Evolutionary conservation across 2,113 vertebrate genomes (phyloP).

Genomic region (Diglossa brunneiventris): DNA sequence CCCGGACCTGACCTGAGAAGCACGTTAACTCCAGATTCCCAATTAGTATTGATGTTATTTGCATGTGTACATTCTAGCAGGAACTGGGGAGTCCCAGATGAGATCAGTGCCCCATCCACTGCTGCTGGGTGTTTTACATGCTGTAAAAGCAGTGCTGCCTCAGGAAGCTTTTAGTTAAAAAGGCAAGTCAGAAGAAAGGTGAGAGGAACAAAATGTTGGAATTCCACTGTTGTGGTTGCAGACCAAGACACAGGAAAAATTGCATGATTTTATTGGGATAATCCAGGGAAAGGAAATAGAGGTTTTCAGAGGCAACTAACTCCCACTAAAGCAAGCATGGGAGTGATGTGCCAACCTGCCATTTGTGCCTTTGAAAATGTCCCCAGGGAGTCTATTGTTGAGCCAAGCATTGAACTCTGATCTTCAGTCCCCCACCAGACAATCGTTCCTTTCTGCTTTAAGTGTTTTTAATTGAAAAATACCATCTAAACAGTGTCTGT

Average conservation of each 20-base stretch:
- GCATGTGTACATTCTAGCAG: background rate
- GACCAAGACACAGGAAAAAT: background rate
- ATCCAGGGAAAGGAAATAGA: background rate
- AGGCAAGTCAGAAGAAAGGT: background rate
- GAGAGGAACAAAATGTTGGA: background rate
- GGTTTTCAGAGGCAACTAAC: slow-evolving; percentile 48
- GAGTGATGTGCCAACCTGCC: slow-evolving; percentile 65
- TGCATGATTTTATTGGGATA: background rate
- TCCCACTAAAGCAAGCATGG: slow-evolving; percentile 41
- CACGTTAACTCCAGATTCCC: background rate
- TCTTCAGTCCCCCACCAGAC: slow-evolving; percentile 47
- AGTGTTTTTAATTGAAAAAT: slow-evolving; percentile 67
- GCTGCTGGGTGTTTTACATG: background rate
- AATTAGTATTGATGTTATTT: background rate
- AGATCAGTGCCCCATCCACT: background rate
- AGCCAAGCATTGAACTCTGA: slow-evolving; percentile 60
- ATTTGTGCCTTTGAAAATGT: slow-evolving; percentile 66
- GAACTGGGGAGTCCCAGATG: background rate
- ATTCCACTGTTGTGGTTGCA: background rate
- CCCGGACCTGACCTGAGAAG: background rate
- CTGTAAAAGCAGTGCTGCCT: background rate
- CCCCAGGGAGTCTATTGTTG: slow-evolving; percentile 58
- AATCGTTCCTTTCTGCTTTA: slow-evolving; percentile 53
- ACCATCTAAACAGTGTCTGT: slow-evolving; percentile 54
- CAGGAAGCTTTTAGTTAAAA: background rate